phyloP scores from a whole-genome alignment of 2,888 invertebrate genomes.

The Tridacna crocea region DNA sequence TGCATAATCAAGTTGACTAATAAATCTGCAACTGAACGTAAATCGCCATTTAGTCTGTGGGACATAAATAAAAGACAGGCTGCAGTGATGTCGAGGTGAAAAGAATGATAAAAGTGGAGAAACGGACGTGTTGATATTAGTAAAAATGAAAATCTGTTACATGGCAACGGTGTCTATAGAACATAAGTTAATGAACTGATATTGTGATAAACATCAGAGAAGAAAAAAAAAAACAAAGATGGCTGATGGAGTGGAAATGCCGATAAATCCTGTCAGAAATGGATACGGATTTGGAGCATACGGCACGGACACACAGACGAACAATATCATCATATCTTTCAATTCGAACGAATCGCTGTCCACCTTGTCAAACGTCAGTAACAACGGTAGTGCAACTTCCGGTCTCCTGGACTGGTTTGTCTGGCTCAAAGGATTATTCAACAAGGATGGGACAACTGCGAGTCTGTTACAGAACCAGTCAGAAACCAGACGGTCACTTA shows the following conservation, averaged over 20 bases:
- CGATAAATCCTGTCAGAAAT: constrained; percentile 6
- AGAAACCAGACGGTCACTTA: constrained; percentile 85
- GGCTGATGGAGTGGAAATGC: neutral
- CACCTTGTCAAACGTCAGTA: neutral
- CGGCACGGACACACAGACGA: constrained; percentile 5
- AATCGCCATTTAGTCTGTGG: too few species aligned
- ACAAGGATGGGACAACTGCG: constrained; percentile 9
- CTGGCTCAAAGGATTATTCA: constrained; percentile 27
- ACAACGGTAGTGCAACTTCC: constrained; percentile 27
- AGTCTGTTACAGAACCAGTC: constrained; percentile 12
- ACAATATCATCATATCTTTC: constrained; percentile 24
- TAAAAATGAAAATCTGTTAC: too few species aligned
- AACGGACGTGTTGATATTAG: too few species aligned
- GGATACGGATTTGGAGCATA: neutral
- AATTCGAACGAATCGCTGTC: constrained; percentile 19
- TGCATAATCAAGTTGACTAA: too few species aligned
- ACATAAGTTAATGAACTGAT: too few species aligned
- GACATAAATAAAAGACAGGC: too few species aligned
- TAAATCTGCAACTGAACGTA: too few species aligned
- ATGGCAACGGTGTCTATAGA: too few species aligned
- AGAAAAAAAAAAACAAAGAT: neutral
- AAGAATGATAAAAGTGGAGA: too few species aligned
- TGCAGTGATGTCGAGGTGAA: too few species aligned
- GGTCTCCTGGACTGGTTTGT: constrained; percentile 5
- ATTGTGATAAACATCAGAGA: too few species aligned